Evolutionary conservation across 2,797 vertebrate species (phyloP), one percentile per base, ranked within the genome.

Genomic region (Girardinus metallicus): DNA sequence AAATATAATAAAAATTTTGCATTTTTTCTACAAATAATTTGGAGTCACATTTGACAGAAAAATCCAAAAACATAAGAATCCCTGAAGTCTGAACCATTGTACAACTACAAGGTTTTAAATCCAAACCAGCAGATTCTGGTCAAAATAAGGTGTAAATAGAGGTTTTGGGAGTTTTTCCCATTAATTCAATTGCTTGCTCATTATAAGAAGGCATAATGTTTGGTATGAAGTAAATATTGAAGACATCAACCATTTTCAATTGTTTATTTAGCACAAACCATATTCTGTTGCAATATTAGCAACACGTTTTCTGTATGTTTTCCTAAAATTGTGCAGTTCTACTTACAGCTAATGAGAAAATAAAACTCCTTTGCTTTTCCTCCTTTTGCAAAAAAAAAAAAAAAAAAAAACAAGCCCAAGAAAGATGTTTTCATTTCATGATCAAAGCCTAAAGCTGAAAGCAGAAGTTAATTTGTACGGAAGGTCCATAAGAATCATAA

Each of bases 361-460:
- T 1, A 64, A 18, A 64, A 64, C 6, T 64, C 4, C 7, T 31
- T 34, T 15, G 16, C 36, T 64, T 18, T 34, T 23, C 18, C 34
- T 39, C 11, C 36, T 43, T 70, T 13, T n/a, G 53, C 10, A 12
- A 55, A 55, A 51, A 23, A 4, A 26, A 68, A 78, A 51, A 51
- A 3, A 21, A 29, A 70, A 74, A 79, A 51, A 74, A 70, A 75
- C 49, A 75, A 73, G 66, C 43, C 55, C 10, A n/a, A 7, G 26
- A 31, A 21, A 47, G 60, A 26, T 34, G 18, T 72, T 44, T 77
- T 47, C 41, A 66, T 66, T 72, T 39, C 11, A 73, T 70, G 64
- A 85, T 41, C 18, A 79, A 80, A 51, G 29, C 36, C 57, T 7
- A 8, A 18, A 31, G 29, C 29, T 51, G n/a, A 43, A 79, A 68